A percentile compares a stretch with the other conserved stretches of the same genome.
phyloP scores from a whole-genome alignment of 2,113 vertebrate genomes.

The Patagioenas fasciata region DNA sequence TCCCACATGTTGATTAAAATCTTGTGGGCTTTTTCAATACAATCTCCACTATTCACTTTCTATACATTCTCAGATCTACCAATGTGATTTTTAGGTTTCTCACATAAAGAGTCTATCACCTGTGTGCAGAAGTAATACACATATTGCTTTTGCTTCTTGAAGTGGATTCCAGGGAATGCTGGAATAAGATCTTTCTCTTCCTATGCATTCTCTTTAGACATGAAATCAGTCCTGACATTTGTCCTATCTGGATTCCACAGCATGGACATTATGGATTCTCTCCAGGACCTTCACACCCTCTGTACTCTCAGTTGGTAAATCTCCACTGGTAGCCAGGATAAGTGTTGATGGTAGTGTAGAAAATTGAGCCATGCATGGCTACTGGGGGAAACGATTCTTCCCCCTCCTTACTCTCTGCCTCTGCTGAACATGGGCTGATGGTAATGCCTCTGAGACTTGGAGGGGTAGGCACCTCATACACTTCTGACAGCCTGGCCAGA shows the following conservation, averaged over 20 bases:
- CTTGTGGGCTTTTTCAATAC: not conserved
- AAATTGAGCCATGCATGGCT: not conserved
- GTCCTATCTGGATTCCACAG: not conserved
- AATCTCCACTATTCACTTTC: not conserved
- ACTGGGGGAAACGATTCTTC: not conserved
- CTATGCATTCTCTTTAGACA: fast-evolving
- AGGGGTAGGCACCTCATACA: not conserved
- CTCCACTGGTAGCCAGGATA: not conserved
- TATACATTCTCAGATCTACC: not conserved
- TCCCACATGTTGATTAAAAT: not conserved
- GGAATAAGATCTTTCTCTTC: not conserved
- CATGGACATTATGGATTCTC: not conserved
- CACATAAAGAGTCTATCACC: not conserved
- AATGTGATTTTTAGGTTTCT: not conserved
- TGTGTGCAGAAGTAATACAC: not conserved
- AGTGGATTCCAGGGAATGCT: not conserved
- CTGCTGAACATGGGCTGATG: not conserved
- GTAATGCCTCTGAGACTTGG: not conserved
- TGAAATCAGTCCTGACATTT: not conserved
- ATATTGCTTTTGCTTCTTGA: not conserved
- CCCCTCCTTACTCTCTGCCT: not conserved
- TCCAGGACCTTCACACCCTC: fast-evolving
- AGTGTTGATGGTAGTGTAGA: not conserved
- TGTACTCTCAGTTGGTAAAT: fast-evolving
- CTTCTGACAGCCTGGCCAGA: not conserved